Percentiles rank a stretch among this genome's conserved stretches.
Evolutionary conservation across 2,888 invertebrate genomes (phyloP).

Genomic region (Drosophila antonietae): DNA sequence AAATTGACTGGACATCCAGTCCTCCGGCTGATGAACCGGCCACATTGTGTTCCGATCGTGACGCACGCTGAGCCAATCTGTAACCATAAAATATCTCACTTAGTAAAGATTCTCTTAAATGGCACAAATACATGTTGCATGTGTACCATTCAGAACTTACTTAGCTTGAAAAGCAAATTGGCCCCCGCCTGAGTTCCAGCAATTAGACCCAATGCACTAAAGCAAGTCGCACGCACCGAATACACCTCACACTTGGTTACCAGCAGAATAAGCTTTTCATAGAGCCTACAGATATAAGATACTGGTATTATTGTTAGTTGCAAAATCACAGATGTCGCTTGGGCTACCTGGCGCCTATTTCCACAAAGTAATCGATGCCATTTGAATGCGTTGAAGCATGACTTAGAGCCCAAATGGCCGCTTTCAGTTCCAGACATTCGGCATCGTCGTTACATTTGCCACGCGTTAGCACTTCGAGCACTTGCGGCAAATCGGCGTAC

Average conservation of each 20-base stretch:
- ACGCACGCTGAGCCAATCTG: constrained; percentile 90
- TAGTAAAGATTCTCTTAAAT: not conserved
- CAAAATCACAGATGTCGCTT: not conserved
- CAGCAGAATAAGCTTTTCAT: constrained; percentile 86
- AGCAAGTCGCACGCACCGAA: constrained; percentile 94
- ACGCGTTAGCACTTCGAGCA: constrained; percentile 80
- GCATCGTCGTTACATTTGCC: constrained; percentile 88
- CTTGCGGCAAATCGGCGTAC: constrained; percentile 78
- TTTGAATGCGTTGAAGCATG: constrained; percentile 91
- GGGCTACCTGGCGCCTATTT: constrained; percentile 78
- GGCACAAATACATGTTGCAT: too few relatives aligned
- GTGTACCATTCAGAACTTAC: constrained; percentile 83
- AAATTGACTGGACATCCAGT: constrained; percentile 85
- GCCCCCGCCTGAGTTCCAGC: constrained; percentile 94
- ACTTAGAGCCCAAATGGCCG: constrained; percentile 95
- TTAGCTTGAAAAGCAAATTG: constrained; percentile 89
- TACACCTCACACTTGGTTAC: constrained; percentile 93
- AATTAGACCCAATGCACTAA: constrained; percentile 92
- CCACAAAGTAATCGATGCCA: constrained; percentile 90
- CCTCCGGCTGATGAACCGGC: constrained; percentile 90
- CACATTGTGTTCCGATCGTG: constrained; percentile 91
- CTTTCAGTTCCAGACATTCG: constrained; percentile 92
- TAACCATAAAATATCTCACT: not conserved
- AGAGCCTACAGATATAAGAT: constrained; percentile 69
- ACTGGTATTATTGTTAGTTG: not conserved